Conservation (phyloP, 2,888 invertebrate species). For the Callinectes sapidus region DNA sequence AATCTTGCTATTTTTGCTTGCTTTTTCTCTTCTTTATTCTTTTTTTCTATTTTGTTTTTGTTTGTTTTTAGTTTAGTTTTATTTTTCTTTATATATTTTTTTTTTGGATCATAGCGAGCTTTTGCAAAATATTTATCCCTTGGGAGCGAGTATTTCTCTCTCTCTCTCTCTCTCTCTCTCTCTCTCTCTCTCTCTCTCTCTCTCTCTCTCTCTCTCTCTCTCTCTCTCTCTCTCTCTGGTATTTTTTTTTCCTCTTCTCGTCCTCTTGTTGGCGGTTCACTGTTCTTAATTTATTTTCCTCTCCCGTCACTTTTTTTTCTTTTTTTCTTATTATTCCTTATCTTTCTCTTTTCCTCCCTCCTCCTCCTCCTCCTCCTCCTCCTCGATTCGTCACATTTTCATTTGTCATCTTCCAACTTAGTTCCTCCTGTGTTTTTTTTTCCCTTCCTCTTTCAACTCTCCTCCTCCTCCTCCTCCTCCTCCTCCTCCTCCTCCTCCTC, state of each 20-base stretch:
- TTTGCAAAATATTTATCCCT: background rate
- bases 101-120: background rate
- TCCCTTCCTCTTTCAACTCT: background rate
- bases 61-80: background rate
- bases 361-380: background rate
- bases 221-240: constrained; percentile 3
- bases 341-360: background rate
- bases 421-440: background rate
- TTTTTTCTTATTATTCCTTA: background rate
- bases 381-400: constrained; percentile 35
- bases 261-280: background rate
- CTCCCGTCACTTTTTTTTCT: background rate
- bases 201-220: constrained; percentile 23
- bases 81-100: too few relatives aligned
- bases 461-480: background rate
- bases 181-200: constrained; percentile 19
- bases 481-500: background rate
- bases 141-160: background rate
- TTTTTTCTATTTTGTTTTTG: background rate
- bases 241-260: background rate
- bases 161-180: background rate
- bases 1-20: background rate
- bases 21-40: background rate
- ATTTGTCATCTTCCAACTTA: background rate
- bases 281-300: constrained; percentile 30